These are phyloP conservation scores for Lithosia quadra DNA, from an alignment of 2,888 invertebrate species.

Conservation along the genomic window DNA sequence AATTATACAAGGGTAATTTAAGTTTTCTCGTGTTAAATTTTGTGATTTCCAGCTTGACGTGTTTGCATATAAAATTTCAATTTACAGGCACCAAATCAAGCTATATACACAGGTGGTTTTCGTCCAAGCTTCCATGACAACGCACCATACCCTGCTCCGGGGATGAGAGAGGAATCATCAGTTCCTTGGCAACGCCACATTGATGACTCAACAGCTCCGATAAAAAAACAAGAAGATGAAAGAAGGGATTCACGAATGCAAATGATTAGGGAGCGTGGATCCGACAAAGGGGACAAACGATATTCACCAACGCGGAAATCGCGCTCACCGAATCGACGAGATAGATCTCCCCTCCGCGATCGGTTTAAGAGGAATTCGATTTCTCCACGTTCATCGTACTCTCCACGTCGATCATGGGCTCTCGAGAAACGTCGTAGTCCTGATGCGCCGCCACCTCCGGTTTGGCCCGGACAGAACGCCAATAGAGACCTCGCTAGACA, in stretches of 20 bases:
- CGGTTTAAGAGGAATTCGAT: slow-evolving; percentile 72
- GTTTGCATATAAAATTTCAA: slow-evolving; percentile 77
- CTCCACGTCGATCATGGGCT: slow-evolving; percentile 80
- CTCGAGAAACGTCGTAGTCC: slow-evolving; percentile 76
- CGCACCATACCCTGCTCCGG: slow-evolving; percentile 58
- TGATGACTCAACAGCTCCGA: slow-evolving; percentile 48
- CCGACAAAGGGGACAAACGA: slow-evolving; percentile 33
- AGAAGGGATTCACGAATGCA: slow-evolving; percentile 49
- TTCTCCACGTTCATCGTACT: slow-evolving; percentile 65
- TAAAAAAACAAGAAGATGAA: slow-evolving; percentile 65
- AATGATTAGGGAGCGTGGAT: slow-evolving; percentile 42
- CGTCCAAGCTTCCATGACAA: slow-evolving; percentile 64
- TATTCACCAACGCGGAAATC: slow-evolving; percentile 53
- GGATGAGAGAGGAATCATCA: slow-evolving; percentile 47
- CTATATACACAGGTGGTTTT: slow-evolving; percentile 79
- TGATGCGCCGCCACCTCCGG: slow-evolving; percentile 75
- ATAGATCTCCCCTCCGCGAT: slow-evolving; percentile 70
- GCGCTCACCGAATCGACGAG: slow-evolving; percentile 69
- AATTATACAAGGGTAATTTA: neutral
- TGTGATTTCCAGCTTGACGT: slow-evolving; percentile 39
- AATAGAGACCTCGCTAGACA: slow-evolving; percentile 40
- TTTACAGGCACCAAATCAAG: slow-evolving; percentile 81
- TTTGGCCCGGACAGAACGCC: slow-evolving; percentile 69
- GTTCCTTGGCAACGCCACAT: slow-evolving; percentile 66
- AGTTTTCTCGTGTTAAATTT: slow-evolving; percentile 22